Conservation (phyloP, 2,797 vertebrate species). For the Nasua narica region DNA sequence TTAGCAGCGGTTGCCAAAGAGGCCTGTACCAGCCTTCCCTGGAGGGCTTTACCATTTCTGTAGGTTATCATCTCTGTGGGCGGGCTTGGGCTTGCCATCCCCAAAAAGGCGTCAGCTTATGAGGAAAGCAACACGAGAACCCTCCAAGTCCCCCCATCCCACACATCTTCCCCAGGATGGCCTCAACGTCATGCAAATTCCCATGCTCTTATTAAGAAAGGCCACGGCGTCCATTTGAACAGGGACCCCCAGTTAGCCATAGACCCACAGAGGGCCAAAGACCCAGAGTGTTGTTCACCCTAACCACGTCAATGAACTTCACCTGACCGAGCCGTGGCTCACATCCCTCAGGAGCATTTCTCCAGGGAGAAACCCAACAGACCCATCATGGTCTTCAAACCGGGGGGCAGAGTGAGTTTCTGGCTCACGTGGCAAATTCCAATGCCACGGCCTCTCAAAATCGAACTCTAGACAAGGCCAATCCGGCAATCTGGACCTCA, state of each 20-base stretch:
- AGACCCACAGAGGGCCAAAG: background rate
- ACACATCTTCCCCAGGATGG: background rate
- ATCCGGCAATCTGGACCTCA: background rate
- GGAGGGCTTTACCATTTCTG: background rate
- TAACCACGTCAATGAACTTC: background rate
- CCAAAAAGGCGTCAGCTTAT: background rate
- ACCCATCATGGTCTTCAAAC: background rate
- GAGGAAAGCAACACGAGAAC: background rate
- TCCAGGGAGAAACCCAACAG: background rate
- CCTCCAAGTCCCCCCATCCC: background rate
- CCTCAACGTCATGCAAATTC: background rate
- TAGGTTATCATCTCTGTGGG: background rate
- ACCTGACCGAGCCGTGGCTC: background rate
- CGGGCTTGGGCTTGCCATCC: background rate
- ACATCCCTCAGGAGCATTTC: background rate
- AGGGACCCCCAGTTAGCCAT: background rate
- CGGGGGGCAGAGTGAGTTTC: accelerated
- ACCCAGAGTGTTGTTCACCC: accelerated
- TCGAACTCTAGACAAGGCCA: background rate
- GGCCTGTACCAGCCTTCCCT: accelerated
- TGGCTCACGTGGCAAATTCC: background rate
- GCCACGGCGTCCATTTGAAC: background rate
- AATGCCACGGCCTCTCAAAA: background rate
- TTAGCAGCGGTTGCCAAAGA: background rate
- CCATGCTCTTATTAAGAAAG: background rate